Percentiles rank a stretch among this genome's conserved stretches.
Conservation (phyloP, 2,797 vertebrate species). For the Eidolon dupreanum region DNA sequence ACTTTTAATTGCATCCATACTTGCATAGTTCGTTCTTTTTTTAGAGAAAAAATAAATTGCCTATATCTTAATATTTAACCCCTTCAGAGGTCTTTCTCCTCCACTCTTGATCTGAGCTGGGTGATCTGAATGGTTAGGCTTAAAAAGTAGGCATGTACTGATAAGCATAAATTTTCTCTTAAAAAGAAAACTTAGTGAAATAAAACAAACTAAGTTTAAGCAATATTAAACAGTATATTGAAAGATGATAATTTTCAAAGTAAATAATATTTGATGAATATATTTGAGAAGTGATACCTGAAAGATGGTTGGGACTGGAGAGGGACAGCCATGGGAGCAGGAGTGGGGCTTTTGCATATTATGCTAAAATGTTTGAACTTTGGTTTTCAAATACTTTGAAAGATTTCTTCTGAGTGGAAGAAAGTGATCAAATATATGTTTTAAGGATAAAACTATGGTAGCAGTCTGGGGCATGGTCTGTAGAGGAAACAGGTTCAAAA, state of each 20-base stretch:
- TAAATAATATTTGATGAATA: neutral
- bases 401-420: neutral
- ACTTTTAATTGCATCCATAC: neutral
- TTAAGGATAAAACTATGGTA: neutral
- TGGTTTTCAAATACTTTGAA: neutral
- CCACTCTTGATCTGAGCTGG: neutral
- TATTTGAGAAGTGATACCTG: neutral
- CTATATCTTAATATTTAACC: neutral
- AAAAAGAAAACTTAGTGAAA: neutral
- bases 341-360: neutral
- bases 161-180: neutral
- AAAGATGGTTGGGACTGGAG: neutral
- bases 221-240: neutral
- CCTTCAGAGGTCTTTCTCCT: neutral
- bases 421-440: neutral
- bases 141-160: neutral
- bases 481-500: neutral
- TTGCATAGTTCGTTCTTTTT: constrained; percentile 7
- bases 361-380: neutral
- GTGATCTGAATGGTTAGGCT: neutral
- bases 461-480: neutral
- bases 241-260: constrained; percentile 1
- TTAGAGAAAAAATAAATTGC: neutral
- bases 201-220: neutral
- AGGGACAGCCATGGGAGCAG: neutral